These are phyloP conservation scores for Desmodus rotundus DNA, from an alignment of 2,113 vertebrate genomes.

Conservation along the genomic window DNA sequence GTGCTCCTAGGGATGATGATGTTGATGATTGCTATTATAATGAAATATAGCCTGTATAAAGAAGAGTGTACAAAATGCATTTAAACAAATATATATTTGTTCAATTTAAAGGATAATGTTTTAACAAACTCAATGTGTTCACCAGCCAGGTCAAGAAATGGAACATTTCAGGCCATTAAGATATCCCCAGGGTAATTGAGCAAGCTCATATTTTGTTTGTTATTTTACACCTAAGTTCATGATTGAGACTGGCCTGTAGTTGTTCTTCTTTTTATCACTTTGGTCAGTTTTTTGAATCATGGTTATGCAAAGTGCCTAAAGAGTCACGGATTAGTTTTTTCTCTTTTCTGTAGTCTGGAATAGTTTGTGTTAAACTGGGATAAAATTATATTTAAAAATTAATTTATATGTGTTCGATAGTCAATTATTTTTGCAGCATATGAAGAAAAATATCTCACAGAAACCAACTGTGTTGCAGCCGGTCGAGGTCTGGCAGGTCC, in stretches of 20 bases:
- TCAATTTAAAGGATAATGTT: not conserved
- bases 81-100: not conserved
- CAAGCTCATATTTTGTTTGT: not conserved
- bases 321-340: not conserved
- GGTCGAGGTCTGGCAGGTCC: no score
- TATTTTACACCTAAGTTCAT: not conserved
- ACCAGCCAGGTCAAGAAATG: not conserved
- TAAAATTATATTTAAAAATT: not conserved
- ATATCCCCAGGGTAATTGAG: not conserved
- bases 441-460: not conserved
- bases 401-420: not conserved
- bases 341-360: not conserved
- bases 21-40: not conserved
- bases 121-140: not conserved
- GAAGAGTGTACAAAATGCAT: not conserved
- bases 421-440: not conserved
- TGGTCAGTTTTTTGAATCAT: not conserved
- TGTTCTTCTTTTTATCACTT: not conserved
- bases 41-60: not conserved
- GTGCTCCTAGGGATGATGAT: not conserved
- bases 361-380: not conserved
- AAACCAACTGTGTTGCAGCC: not conserved
- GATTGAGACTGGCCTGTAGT: not conserved
- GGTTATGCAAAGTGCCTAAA: not conserved
- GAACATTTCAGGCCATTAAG: not conserved